Base-by-base conservation (phyloP, 2,113 vertebrate species). In the Hirundichthys speculiger region DNA sequence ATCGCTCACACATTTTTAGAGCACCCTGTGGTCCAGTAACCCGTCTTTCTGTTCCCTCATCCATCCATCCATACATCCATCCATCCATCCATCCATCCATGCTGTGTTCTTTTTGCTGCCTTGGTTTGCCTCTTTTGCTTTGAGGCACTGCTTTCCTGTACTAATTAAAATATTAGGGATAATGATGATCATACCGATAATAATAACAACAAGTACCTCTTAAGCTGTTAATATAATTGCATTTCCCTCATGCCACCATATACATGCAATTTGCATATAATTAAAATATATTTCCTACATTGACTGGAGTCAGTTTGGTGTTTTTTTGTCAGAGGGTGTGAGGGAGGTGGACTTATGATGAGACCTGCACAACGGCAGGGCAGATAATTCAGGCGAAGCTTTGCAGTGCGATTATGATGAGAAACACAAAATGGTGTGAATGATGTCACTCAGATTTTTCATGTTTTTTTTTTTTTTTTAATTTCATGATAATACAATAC, bases 191-290 rank as follows among this genome's bases (percentile, higher is more conserved):
- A 72, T 85, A 80, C 73, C 39, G 58, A 88, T 89, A 88, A 89
- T 89, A 88, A 91, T 89, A 88, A 91, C 77, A 91, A 91, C 89
- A 91, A 93, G 88, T 89, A 78, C 77, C 75, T 76, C 84, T 92
- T 91, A 89, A 88, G 87, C 85, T 90, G 88, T 92, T 92, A 91
- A 91, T 86, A 91, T 93, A 93, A 93, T 92, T 92, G 81, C 76
- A 75, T 87, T 77, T 79, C 80, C 86, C 83, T 85, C 77, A 73
- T 86, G 86, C 85, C 84, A 83, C 73, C 76, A 69, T 85, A 86
- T 86, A 88, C 84, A 88, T 89, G 88, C 71, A 62, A 91, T 93
- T 88, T 90, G 89, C 90, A 91, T 90, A 79, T 89, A 70, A 88
- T 90, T 90, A 89, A 67, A 70, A 79, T 79, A 47, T 79, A 83